Evolutionary conservation across 2,888 invertebrate genomes (phyloP), one percentile per base, ranked within the genome.

Genomic region (Axea sp.): DNA sequence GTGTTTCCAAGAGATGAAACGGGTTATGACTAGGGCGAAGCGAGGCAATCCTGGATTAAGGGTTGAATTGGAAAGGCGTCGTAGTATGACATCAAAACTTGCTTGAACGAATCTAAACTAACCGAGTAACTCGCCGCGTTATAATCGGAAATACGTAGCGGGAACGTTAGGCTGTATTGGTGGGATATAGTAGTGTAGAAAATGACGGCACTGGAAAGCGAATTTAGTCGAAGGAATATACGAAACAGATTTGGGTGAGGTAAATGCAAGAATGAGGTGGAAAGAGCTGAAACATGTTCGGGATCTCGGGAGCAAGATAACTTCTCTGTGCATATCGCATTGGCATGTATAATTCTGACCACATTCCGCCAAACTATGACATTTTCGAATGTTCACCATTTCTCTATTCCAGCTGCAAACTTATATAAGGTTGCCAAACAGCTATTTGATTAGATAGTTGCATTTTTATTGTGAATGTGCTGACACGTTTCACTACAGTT

Each of bases 21-120:
- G 45, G 28, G 60, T 65, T 41, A 45, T 47, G 73, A 75, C 75
- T 33, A 11, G 49, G 33, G 65, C 51, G 51, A 45, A 45, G 65
- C 74, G 24, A 41, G 64, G 41, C 43, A 51, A 41, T 9, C 43
- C 43, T 7, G 45, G 73, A 77, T 75, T 76, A 76, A 74, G 71
- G 76, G 68, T 72, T 64, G 76, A 68, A 65, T 57, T 53, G 74
- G 65, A 43, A 43, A 55, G 43, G 55, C 37, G 67, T 55, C 65
- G 67, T 77, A 77, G 80, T 77, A 78, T 79, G 81, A 82, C 82
- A 84, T 83, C 84, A 82, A 83, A 84, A 84, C 84, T 84, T 84
- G 81, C 80, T 78, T 79, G 77, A 81, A 78, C 82, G 81, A 83
- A 82, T 84, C 82, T 81, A 84, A 84, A 84, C 84, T 84, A 84